Evolutionary conservation across 2,113 vertebrate species (phyloP).

Genomic region (Columbina picui): DNA sequence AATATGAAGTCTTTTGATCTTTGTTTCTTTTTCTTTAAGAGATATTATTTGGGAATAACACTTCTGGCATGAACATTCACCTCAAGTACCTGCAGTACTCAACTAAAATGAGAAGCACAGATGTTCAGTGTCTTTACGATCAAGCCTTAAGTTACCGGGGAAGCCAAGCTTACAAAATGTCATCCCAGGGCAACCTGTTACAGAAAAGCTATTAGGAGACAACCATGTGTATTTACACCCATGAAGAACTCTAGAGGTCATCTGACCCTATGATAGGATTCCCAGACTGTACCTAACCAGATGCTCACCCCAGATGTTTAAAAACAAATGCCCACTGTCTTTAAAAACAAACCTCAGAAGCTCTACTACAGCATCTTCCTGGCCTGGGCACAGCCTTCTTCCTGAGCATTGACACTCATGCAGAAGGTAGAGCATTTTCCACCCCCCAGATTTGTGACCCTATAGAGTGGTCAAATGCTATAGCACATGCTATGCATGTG

Average conservation of each 20-base stretch:
- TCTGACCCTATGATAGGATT: not conserved
- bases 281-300: not conserved
- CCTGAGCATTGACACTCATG: fast-evolving
- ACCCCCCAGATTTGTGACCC: not conserved
- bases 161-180: not conserved
- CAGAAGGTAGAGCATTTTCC: not conserved
- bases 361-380: not conserved
- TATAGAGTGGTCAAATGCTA: fast-evolving
- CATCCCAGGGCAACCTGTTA: not conserved
- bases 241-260: not conserved
- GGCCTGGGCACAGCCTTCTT: not conserved
- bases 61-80: fast-evolving
- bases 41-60: not conserved
- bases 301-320: not conserved
- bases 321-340: not conserved
- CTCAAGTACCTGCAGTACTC: not conserved
- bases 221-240: not conserved
- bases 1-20: fast-evolving
- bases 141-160: not conserved
- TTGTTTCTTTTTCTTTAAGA: not conserved
- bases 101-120: not conserved
- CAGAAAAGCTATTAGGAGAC: not conserved
- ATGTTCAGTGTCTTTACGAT: not conserved
- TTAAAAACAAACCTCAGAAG: not conserved
- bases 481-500: fast-evolving